Percentiles rank a stretch among this genome's conserved stretches.
These are phyloP conservation scores for Athalia rosae DNA, from an alignment of 2,888 invertebrate species.

Conservation along the genomic window DNA sequence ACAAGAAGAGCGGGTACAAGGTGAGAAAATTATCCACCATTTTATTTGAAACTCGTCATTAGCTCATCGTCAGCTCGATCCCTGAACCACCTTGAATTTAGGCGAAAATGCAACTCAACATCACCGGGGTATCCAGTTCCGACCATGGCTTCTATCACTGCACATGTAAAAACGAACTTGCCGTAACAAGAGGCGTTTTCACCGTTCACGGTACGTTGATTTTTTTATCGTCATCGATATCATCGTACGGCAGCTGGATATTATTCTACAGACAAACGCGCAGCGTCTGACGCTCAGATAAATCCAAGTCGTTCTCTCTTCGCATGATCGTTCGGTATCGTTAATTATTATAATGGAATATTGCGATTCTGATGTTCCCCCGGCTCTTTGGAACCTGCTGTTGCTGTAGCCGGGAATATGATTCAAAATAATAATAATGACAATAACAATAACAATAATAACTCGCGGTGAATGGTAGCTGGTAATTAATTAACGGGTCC, in stretches of 20 bases:
- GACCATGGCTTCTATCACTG: conserved; percentile 89
- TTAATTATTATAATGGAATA: no score
- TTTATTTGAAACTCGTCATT: conserved; percentile 51
- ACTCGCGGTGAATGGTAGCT: conserved; percentile 29
- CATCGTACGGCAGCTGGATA: no score
- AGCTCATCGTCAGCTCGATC: neutral
- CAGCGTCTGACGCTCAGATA: neutral
- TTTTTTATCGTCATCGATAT: neutral
- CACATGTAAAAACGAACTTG: conserved; percentile 88
- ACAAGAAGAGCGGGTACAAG: conserved; percentile 75
- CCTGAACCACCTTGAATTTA: conserved; percentile 67
- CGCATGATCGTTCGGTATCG: no score
- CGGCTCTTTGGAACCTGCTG: conserved; percentile 48
- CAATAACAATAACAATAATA: conserved; percentile 21
- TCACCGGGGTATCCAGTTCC: conserved; percentile 79
- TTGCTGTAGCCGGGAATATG: conserved; percentile 6
- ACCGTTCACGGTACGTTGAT: conserved; percentile 78
- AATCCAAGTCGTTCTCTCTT: no score
- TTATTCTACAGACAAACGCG: no score
- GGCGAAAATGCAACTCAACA: conserved; percentile 86
- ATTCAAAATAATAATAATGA: conserved; percentile 29
- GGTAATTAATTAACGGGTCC: conserved; percentile 40
- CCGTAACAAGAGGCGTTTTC: conserved; percentile 85
- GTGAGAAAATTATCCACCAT: conserved; percentile 60
- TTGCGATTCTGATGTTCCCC: neutral